Percentiles rank a stretch among this genome's conserved stretches.
phyloP scores from a whole-genome alignment of 2,113 vertebrate genomes.

The Caranx ignobilis region DNA sequence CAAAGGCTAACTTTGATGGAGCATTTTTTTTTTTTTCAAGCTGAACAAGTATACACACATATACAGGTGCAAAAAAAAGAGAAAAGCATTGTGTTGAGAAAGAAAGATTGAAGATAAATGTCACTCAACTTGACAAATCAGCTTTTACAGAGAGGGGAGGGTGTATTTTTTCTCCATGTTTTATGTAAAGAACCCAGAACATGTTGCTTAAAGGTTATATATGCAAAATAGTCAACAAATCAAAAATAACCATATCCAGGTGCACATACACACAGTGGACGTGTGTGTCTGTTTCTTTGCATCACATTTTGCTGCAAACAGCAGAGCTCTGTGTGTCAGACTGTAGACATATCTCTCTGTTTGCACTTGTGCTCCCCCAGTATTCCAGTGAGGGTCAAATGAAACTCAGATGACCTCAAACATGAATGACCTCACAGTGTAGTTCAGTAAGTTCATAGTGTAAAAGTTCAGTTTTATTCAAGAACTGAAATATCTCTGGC shows the following conservation, averaged over 20 bases:
- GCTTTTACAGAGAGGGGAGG: slow-evolving; percentile 6
- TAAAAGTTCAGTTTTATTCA: neutral
- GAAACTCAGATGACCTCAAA: neutral
- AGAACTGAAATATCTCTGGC: neutral
- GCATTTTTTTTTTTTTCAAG: slow-evolving; percentile 12
- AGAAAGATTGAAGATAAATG: slow-evolving; percentile 38
- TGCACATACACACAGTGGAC: neutral
- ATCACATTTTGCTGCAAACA: neutral
- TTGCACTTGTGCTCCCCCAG: neutral
- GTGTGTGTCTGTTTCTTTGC: neutral
- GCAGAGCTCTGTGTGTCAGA: neutral
- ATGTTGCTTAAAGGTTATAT: neutral
- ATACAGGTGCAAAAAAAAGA: slow-evolving; percentile 26
- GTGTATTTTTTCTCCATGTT: neutral
- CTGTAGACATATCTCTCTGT: neutral
- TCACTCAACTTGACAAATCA: slow-evolving; percentile 19
- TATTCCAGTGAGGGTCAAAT: neutral
- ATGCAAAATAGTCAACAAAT: slow-evolving; percentile 3
- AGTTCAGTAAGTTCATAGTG: neutral
- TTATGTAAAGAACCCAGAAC: neutral
- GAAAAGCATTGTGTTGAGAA: slow-evolving; percentile 35
- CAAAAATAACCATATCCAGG: neutral
- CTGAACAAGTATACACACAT: slow-evolving; percentile 16
- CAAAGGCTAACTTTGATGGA: slow-evolving; percentile 69
- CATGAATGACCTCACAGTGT: neutral